A percentile compares a stretch with the other conserved stretches of the same genome.
Conservation (phyloP, 2,113 vertebrate genomes). For the Nibea albiflora region DNA sequence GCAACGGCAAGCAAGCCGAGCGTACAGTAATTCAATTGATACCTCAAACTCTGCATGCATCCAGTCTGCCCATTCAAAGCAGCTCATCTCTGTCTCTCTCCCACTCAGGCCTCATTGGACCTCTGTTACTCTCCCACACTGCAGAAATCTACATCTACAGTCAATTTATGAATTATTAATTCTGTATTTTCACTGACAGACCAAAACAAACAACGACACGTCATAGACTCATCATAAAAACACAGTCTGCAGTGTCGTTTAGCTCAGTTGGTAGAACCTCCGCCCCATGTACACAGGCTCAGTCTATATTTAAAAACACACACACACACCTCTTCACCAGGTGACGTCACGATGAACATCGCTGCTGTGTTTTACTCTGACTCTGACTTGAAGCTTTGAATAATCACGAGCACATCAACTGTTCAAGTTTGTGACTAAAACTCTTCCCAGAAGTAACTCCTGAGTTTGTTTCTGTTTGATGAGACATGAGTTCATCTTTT, state of each 20-base stretch:
- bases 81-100: constrained; percentile 19
- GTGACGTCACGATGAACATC: too few relatives aligned
- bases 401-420: too few relatives aligned
- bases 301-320: too few relatives aligned
- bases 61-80: constrained; percentile 24
- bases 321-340: too few relatives aligned
- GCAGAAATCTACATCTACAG: not conserved
- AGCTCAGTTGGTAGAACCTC: too few relatives aligned
- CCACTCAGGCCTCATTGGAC: not conserved
- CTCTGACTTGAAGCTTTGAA: too few relatives aligned
- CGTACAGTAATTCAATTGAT: constrained; percentile 71
- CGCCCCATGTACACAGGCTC: too few relatives aligned
- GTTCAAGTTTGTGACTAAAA: too few relatives aligned
- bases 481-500: not conserved
- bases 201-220: not conserved
- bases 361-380: too few relatives aligned
- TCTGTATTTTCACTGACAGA: not conserved
- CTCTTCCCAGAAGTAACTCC: too few relatives aligned
- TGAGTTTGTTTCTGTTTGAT: not conserved
- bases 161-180: not conserved
- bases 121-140: not conserved
- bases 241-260: too few relatives aligned
- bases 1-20: constrained; percentile 67
- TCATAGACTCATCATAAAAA: too few relatives aligned
- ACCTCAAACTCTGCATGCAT: constrained; percentile 32